Evolutionary conservation across 92 coral and sea anemone genomes (phyloP), one percentile per base, ranked within the genome.

Genomic region (Ricordea florida): DNA sequence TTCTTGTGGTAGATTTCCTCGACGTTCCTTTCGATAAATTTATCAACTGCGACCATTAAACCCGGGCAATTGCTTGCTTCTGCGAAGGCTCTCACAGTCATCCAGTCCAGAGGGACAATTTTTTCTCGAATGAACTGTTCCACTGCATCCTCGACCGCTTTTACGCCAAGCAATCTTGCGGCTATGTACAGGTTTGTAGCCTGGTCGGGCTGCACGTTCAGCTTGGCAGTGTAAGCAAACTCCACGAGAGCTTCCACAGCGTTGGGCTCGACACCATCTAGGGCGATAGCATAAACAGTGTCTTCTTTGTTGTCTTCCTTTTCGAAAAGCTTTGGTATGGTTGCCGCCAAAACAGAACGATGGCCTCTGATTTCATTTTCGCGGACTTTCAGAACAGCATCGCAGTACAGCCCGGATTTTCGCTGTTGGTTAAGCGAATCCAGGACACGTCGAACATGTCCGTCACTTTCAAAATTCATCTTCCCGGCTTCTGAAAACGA

Each of bases 211-310:
- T 82, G 79, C 3, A 89, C 80, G 21, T 84, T 83, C 6, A 96
- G 81, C 31, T 74, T 42, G 27, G 96, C 83, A 2, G 91, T 81
- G 87, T 96, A 96, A 3, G 87, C 71, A 61, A 78, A 96, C 29
- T 92, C 94, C 15, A 96, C 87, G 57, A 96, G 61, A 18, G 85
- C 89, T 62, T 92, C 93, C 5, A 92, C 99, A 2, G 97, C 97
- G 27, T 75, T 78, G 3, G 92, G 90, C 26, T 89, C 90, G 3
- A 96, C 64, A 8, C 92, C 96, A 29, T 93, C 88, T 42, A 96
- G 64, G 24, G 65, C 87, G 9, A 96, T 62, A 25, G 70, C 69
- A 3, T 82, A 48, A 4, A 61, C 63, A 37, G 83, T 36, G 20
- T 83, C 87, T 26, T 82, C 86, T 35, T 74, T 82, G 20, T 51